phyloP scores from a whole-genome alignment of 2,888 invertebrate species.

The Eupeodes luniger region DNA sequence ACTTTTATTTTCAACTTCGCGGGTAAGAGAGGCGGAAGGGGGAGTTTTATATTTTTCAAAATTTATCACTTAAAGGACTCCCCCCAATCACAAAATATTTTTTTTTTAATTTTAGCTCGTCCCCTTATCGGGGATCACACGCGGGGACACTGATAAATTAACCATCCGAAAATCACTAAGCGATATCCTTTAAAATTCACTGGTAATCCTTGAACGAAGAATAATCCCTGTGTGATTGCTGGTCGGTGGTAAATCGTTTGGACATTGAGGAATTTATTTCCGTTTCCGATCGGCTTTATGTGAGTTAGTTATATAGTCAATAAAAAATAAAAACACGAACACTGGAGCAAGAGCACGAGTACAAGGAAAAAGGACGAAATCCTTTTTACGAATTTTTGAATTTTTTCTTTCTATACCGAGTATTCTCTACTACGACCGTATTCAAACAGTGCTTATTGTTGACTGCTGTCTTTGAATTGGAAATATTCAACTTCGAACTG shows the following conservation, averaged over 20 bases:
- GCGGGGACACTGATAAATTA: conserved; percentile 66
- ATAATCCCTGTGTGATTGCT: conserved; percentile 73
- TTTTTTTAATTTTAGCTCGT: neutral
- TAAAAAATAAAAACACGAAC: neutral
- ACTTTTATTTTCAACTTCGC: conserved; percentile 21
- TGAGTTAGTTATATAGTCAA: neutral
- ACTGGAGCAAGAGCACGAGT: conserved; percentile 19
- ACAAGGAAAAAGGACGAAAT: conserved; percentile 29
- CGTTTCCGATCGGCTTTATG: conserved; percentile 44
- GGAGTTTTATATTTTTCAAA: conserved; percentile 37
- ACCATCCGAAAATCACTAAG: conserved; percentile 66
- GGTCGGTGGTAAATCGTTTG: conserved; percentile 67
- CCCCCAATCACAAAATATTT: conserved; percentile 27
- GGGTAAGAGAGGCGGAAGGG: conserved; percentile 7
- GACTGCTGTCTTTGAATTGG: conserved; percentile 58
- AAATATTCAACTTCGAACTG: conserved; percentile 35
- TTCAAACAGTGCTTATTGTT: conserved; percentile 64
- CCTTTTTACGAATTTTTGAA: neutral
- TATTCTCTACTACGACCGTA: conserved; percentile 38
- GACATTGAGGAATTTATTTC: conserved; percentile 71
- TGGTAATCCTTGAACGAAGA: conserved; percentile 73
- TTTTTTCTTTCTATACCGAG: neutral
- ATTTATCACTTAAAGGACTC: conserved; percentile 51
- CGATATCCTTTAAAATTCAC: conserved; percentile 74
- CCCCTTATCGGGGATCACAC: neutral